phyloP scores from a whole-genome alignment of 1,140 invertebrate species.

The Micrasema longulum region DNA sequence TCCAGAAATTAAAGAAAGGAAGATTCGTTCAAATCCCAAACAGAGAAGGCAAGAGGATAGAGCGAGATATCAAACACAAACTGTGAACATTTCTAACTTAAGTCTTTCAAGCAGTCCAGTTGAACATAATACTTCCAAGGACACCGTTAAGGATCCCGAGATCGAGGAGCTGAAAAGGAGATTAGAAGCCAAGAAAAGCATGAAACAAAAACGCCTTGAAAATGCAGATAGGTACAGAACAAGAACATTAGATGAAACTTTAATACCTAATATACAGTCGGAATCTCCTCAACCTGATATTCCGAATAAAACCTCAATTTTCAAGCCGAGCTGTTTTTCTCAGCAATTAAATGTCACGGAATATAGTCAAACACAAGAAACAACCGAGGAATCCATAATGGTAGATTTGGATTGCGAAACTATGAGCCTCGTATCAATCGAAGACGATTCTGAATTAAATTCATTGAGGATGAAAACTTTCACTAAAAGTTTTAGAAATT shows the following conservation, averaged over 20 bases:
- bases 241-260: conserved; percentile 70
- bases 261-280: conserved; percentile 56
- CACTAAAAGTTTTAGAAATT: conserved; percentile 64
- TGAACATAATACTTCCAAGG: conserved; percentile 19
- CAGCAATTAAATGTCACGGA: conserved; percentile 22
- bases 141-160: conserved; percentile 56
- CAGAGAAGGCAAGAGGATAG: conserved; percentile 76
- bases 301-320: conserved; percentile 26
- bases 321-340: conserved; percentile 29
- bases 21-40: conserved; percentile 72
- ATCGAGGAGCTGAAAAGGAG: conserved; percentile 66
- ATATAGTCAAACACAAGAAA: conserved; percentile 39
- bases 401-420: conserved; percentile 72
- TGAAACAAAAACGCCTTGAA: conserved; percentile 70
- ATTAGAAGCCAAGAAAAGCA: conserved; percentile 64
- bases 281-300: conserved; percentile 1
- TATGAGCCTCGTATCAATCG: conserved; percentile 76
- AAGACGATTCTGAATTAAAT: conserved; percentile 67
- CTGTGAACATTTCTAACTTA: conserved; percentile 61
- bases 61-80: conserved; percentile 78
- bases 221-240: conserved; percentile 75
- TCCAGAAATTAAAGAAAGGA: conserved; percentile 27
- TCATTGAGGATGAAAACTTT: conserved; percentile 65
- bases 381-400: conserved; percentile 39
- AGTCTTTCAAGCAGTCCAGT: conserved; percentile 12